Conservation (phyloP, 2,888 invertebrate species). For the Xestia ashworthii region DNA sequence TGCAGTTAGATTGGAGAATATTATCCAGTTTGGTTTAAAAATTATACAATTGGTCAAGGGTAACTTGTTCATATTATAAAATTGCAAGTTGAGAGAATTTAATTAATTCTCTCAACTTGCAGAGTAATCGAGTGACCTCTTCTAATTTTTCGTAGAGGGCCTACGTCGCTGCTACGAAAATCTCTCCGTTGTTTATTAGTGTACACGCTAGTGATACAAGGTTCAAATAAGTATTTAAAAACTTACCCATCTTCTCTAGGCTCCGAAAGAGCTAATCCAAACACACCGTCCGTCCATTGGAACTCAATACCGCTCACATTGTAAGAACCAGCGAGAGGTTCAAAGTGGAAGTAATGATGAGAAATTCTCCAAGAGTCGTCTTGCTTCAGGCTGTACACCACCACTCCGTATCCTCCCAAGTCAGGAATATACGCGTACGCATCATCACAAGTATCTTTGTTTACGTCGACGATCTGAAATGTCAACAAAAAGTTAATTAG, state of each 20-base stretch:
- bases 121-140: conserved; percentile 1
- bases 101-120: not conserved
- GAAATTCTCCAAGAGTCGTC: conserved; percentile 95
- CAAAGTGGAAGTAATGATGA: conserved; percentile 96
- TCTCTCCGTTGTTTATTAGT: not conserved
- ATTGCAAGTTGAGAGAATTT: too few species aligned
- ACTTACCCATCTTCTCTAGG: conserved; percentile 90
- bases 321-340: conserved; percentile 94
- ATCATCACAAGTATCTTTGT: conserved; percentile 93
- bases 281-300: conserved; percentile 96
- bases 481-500: not conserved
- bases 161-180: conserved; percentile 3
- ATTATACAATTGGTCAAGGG: conserved; percentile 34
- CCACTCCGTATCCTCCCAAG: conserved; percentile 93
- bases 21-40: not conserved
- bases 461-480: conserved; percentile 93
- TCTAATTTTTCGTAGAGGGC: conserved; percentile 4
- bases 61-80: conserved; percentile 1
- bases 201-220: too few species aligned
- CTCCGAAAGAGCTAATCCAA: conserved; percentile 93
- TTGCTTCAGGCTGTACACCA: conserved; percentile 94
- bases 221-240: not conserved
- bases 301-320: conserved; percentile 95
- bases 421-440: conserved; percentile 95
- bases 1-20: not conserved